phyloP scores from a whole-genome alignment of 2,113 vertebrate species.

The Piaya cayana region DNA sequence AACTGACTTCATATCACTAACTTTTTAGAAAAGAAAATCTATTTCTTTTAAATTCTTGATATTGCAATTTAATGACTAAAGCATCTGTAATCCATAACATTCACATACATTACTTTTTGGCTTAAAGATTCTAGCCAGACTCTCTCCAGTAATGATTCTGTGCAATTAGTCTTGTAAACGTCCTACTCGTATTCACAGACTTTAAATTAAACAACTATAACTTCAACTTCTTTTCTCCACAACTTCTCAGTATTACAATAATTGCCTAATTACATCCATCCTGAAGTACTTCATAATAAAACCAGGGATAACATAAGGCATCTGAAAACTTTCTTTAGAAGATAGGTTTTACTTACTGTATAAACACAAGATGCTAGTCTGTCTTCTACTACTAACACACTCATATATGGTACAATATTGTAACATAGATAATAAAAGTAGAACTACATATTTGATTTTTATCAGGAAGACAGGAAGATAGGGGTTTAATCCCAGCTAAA shows the following conservation, averaged over 20 bases:
- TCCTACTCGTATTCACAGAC: background rate
- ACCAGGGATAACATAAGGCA: background rate
- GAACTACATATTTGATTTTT: conserved; percentile 13
- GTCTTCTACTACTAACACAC: background rate
- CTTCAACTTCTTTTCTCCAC: background rate
- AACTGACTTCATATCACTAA: background rate
- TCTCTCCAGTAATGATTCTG: background rate
- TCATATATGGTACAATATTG: background rate
- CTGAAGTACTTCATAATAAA: background rate
- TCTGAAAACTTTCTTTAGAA: background rate
- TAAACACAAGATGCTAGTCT: background rate
- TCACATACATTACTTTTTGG: background rate
- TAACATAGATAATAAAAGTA: background rate
- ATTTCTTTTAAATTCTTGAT: background rate
- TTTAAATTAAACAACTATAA: background rate
- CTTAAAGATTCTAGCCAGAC: background rate
- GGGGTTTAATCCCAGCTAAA: background rate
- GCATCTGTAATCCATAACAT: background rate
- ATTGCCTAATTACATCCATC: background rate
- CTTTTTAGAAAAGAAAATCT: background rate
- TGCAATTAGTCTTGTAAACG: background rate
- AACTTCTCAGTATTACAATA: background rate
- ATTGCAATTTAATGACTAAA: background rate
- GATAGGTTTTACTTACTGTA: background rate
- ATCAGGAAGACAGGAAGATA: background rate